Percentiles rank a stretch among this genome's conserved stretches.
phyloP scores from a whole-genome alignment of 1,140 invertebrate species.

The Drosophila novamexicana region DNA sequence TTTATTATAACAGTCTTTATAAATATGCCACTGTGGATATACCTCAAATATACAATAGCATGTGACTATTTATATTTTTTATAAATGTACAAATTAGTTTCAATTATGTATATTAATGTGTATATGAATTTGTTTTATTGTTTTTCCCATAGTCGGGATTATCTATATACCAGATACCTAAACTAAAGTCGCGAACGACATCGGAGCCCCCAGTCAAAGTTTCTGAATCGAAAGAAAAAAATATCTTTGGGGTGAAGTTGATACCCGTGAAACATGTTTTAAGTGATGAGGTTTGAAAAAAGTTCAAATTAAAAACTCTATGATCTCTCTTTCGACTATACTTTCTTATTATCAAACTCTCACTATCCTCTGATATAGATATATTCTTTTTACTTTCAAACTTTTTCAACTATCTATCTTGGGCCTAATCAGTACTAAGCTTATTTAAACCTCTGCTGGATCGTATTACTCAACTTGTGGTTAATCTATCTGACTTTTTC shows the following conservation, averaged over 20 bases:
- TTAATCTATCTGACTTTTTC: slow-evolving; percentile 22
- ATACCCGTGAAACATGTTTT: slow-evolving; percentile 41
- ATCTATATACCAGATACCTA: slow-evolving; percentile 43
- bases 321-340: not conserved
- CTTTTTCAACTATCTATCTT: not conserved
- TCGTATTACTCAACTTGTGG: not conserved
- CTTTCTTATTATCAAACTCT: not conserved
- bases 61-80: too few relatives aligned
- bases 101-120: not conserved
- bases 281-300: slow-evolving; percentile 49
- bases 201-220: slow-evolving; percentile 5
- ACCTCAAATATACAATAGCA: not conserved
- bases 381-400: not conserved
- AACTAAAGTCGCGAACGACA: slow-evolving; percentile 20
- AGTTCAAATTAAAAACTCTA: not conserved
- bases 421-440: not conserved
- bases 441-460: not conserved
- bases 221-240: slow-evolving; percentile 39
- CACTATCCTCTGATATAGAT: not conserved
- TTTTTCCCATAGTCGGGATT: slow-evolving; percentile 37
- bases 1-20: too few relatives aligned
- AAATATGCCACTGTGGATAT: not conserved
- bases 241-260: slow-evolving; percentile 63
- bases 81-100: too few relatives aligned
- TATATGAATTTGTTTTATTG: not conserved